phyloP scores from a whole-genome alignment of 2,797 vertebrate genomes.

The Peromyscus aztecus region DNA sequence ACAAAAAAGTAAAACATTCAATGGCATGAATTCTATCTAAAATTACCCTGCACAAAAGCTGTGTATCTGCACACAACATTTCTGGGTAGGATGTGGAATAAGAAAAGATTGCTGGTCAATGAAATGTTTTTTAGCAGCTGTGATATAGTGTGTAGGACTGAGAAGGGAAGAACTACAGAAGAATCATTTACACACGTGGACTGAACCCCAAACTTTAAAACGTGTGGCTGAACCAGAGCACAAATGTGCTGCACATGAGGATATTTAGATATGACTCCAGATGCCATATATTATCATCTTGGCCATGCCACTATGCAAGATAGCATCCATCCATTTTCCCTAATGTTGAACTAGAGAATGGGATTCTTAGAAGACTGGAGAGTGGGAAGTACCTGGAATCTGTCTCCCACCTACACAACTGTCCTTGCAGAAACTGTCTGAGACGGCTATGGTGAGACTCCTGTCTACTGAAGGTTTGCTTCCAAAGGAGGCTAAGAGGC shows the following conservation, averaged over 20 bases:
- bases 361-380: neutral
- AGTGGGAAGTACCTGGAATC: neutral
- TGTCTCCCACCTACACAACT: neutral
- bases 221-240: neutral
- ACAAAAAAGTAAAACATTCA: constrained; percentile 60
- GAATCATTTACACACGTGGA: neutral
- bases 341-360: neutral
- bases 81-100: neutral
- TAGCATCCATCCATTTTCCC: neutral
- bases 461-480: neutral
- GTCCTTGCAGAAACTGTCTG: neutral
- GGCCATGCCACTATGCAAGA: neutral
- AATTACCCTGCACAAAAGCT: constrained; percentile 49
- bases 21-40: constrained; percentile 53
- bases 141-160: neutral
- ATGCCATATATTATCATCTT: neutral
- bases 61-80: neutral
- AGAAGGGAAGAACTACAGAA: neutral
- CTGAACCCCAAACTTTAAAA: neutral
- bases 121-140: neutral
- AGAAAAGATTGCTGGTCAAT: neutral
- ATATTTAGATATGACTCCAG: neutral
- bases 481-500: neutral
- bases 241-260: neutral
- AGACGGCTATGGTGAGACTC: neutral